A percentile compares a stretch with the other conserved stretches of the same genome.
These are phyloP conservation scores for Malaclemys terrapin DNA, from an alignment of 2,113 vertebrate species.

Conservation along the genomic window DNA sequence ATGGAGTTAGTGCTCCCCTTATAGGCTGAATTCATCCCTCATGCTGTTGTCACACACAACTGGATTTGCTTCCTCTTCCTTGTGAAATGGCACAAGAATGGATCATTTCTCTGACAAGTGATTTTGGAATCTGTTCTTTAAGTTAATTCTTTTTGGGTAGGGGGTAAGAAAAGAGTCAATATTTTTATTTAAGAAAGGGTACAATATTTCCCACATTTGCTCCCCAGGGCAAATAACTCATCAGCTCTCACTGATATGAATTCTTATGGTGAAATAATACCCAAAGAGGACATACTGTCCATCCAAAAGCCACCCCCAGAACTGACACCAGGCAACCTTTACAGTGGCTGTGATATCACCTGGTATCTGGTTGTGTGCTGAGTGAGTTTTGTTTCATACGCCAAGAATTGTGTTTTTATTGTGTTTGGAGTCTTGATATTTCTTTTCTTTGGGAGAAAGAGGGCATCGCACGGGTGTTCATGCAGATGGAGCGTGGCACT, in stretches of 20 bases:
- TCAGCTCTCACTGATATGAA: background rate
- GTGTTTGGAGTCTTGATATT: background rate
- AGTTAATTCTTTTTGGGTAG: background rate
- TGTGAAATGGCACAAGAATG: background rate
- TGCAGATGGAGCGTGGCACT: background rate
- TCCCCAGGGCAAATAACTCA: background rate
- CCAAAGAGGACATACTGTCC: background rate
- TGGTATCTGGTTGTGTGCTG: background rate
- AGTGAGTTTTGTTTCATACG: background rate
- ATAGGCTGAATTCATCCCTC: slow-evolving; percentile 13
- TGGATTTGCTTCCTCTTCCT: background rate
- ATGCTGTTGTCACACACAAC: background rate
- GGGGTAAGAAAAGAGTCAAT: background rate
- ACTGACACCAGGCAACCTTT: background rate
- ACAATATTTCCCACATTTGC: background rate
- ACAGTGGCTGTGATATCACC: background rate
- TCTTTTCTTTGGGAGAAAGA: background rate
- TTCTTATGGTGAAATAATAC: background rate
- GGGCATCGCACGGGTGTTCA: background rate
- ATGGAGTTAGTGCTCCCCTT: background rate
- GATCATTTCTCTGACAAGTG: background rate
- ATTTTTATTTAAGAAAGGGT: background rate
- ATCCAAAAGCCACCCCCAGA: background rate
- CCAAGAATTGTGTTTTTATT: background rate
- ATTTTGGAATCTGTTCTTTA: background rate